These are phyloP conservation scores for Bufo bufo DNA, from an alignment of 2,113 vertebrate species.

Conservation along the genomic window DNA sequence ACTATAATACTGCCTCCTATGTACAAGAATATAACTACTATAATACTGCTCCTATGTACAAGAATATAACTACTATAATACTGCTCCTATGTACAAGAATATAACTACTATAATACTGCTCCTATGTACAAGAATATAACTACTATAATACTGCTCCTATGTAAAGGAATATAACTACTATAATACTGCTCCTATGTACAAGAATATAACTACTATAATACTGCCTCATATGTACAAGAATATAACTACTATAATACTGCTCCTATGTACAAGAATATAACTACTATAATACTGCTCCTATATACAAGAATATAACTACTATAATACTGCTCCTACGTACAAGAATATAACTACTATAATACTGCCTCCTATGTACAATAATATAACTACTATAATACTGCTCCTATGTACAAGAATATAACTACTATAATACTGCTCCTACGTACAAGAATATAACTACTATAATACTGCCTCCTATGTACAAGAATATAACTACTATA, in stretches of 20 bases:
- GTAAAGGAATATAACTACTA: too few relatives aligned
- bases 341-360: conserved; percentile 2
- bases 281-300: not conserved
- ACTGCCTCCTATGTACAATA: not conserved
- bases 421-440: too few relatives aligned
- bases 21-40: not conserved
- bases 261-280: not conserved
- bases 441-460: not conserved
- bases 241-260: conserved; percentile 6
- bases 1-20: too few relatives aligned
- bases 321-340: not conserved
- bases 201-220: conserved; percentile 1
- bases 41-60: not conserved
- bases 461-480: not conserved
- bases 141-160: too few relatives aligned
- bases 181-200: not conserved
- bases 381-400: too few relatives aligned
- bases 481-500: not conserved
- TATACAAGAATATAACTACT: not conserved
- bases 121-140: too few relatives aligned
- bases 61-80: conserved; percentile 1
- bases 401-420: too few relatives aligned
- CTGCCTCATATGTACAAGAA: not conserved
- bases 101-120: too few relatives aligned
- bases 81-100: not conserved